These are phyloP conservation scores for Agapetus fuscipes DNA, from an alignment of 2,888 invertebrate species.

Conservation along the genomic window DNA sequence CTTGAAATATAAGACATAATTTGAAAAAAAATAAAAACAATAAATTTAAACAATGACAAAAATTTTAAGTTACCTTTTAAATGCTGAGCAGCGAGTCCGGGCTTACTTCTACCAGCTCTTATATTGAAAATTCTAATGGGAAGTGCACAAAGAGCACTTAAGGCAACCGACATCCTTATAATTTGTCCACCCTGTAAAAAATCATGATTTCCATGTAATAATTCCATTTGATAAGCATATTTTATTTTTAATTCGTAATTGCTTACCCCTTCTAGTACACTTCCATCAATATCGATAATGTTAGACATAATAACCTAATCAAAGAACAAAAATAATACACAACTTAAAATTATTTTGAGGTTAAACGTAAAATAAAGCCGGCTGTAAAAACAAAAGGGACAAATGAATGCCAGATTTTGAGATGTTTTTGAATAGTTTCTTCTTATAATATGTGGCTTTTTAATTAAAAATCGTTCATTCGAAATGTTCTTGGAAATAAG, in stretches of 20 bases:
- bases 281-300: conserved; percentile 63
- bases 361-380: too few species aligned
- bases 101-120: conserved; percentile 68
- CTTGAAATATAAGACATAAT: conserved; percentile 6
- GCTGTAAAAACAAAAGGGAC: too few species aligned
- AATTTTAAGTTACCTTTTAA: conserved; percentile 70
- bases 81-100: conserved; percentile 77
- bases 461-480: too few species aligned
- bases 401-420: too few species aligned
- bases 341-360: too few species aligned
- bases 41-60: not conserved
- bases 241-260: conserved; percentile 1
- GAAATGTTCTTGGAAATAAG: too few species aligned
- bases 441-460: too few species aligned
- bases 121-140: conserved; percentile 72
- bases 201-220: conserved; percentile 14
- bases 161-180: conserved; percentile 65
- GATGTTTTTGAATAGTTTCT: too few species aligned
- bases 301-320: too few species aligned
- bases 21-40: conserved; percentile 12
- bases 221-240: conserved; percentile 11
- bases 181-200: conserved; percentile 79
- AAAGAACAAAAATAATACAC: too few species aligned
- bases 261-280: conserved; percentile 68
- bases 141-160: conserved; percentile 65